Conservation (phyloP, 2,113 vertebrate genomes). For the Nettapus auritus region DNA sequence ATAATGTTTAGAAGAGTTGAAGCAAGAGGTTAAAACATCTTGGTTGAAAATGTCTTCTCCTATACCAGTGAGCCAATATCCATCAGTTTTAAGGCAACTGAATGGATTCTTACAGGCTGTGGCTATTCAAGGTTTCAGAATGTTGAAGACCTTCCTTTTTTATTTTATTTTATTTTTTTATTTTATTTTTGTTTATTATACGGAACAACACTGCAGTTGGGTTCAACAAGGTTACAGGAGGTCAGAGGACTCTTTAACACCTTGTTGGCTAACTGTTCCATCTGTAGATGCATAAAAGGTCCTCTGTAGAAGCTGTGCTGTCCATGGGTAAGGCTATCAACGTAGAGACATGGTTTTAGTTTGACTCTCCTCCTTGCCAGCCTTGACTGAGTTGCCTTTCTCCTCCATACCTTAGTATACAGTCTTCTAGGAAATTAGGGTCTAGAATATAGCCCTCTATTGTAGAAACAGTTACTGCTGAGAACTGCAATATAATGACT, state of each 20-base stretch:
- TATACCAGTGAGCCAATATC: rapidly evolving
- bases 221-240: background rate
- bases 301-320: background rate
- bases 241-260: background rate
- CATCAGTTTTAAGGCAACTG: background rate
- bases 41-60: background rate
- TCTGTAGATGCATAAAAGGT: background rate
- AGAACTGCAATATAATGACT: background rate
- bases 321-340: background rate
- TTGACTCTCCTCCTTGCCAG: background rate
- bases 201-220: background rate
- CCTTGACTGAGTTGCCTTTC: background rate
- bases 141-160: background rate
- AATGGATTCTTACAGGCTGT: background rate
- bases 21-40: background rate
- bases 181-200: background rate
- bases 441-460: background rate
- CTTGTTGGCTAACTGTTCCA: background rate
- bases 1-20: background rate
- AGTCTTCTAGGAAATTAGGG: background rate
- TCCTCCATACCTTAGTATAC: background rate
- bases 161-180: too few relatives aligned
- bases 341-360: background rate
- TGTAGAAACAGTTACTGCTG: background rate
- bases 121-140: background rate